phyloP scores from a whole-genome alignment of 2,888 invertebrate genomes.

The Cerastoderma edule region DNA sequence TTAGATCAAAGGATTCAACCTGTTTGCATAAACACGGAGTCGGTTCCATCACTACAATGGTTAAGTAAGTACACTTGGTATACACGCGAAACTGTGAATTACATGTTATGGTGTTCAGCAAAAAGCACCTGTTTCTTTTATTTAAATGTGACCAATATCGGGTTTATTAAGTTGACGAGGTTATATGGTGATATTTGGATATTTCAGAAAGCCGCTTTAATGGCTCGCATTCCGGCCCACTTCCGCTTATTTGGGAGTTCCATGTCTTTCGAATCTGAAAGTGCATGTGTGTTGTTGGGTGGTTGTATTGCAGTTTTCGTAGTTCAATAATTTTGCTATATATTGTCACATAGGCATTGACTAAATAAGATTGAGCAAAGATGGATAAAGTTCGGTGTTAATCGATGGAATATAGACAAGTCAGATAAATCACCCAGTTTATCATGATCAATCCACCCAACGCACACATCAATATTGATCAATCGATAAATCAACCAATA shows the following conservation, averaged over 20 bases:
- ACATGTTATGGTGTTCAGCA: background rate
- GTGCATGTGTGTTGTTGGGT: background rate
- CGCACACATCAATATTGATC: too few relatives aligned
- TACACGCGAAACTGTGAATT: too few relatives aligned
- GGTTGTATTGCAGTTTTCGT: background rate
- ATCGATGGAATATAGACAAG: background rate
- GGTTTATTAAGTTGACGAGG: slow-evolving; percentile 1
- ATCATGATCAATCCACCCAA: background rate
- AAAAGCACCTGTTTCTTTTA: slow-evolving; percentile 13
- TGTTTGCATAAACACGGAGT: background rate
- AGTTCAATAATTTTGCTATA: too few relatives aligned
- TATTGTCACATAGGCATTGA: too few relatives aligned
- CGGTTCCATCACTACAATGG: background rate
- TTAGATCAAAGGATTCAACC: too few relatives aligned
- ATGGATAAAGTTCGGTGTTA: background rate
- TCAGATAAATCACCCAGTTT: background rate
- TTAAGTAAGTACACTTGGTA: background rate
- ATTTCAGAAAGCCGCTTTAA: slow-evolving; percentile 12
- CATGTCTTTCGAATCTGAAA: slow-evolving; percentile 17
- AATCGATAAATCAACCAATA: too few relatives aligned
- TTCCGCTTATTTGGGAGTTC: background rate
- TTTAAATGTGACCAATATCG: background rate
- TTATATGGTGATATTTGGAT: background rate
- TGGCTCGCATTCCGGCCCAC: slow-evolving; percentile 13
- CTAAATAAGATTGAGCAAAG: background rate